phyloP scores from a whole-genome alignment of 2,797 vertebrate species.

The Pagetopsis macropterus region DNA sequence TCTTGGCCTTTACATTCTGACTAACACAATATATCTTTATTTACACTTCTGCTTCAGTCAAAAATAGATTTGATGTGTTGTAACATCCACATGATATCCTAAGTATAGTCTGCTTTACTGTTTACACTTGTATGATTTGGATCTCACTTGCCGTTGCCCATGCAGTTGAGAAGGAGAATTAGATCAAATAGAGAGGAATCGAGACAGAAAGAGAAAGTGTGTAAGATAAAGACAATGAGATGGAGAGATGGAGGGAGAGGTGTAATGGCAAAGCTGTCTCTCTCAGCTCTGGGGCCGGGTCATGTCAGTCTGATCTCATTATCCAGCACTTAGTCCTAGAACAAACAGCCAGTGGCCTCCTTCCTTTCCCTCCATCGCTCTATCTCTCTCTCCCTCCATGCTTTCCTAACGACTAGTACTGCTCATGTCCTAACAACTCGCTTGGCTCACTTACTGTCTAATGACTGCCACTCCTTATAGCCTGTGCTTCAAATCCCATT shows the following conservation, averaged over 20 bases:
- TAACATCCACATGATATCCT: background rate
- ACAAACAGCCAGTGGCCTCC: slow-evolving; percentile 83
- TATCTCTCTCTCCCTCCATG: slow-evolving; percentile 72
- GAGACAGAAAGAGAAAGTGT: slow-evolving; percentile 58
- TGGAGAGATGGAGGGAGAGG: slow-evolving; percentile 63
- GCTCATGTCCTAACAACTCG: slow-evolving; percentile 84
- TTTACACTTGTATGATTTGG: slow-evolving; percentile 16
- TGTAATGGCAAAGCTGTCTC: slow-evolving; percentile 80
- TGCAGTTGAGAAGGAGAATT: slow-evolving; percentile 25
- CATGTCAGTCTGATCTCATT: slow-evolving; percentile 85
- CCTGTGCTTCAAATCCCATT: slow-evolving; percentile 82
- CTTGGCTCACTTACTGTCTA: slow-evolving; percentile 84
- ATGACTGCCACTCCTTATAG: slow-evolving; percentile 83
- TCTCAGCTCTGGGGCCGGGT: slow-evolving; percentile 80
- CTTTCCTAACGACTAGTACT: slow-evolving; percentile 79
- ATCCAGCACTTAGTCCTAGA: slow-evolving; percentile 85
- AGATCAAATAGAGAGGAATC: slow-evolving; percentile 34
- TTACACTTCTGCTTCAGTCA: background rate
- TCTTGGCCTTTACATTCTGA: background rate
- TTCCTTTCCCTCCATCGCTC: slow-evolving; percentile 70
- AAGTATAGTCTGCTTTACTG: slow-evolving; percentile 5
- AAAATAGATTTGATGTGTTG: slow-evolving; percentile 9
- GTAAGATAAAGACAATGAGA: slow-evolving; percentile 66
- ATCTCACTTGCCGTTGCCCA: slow-evolving; percentile 8
- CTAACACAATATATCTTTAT: background rate